Evolutionary conservation across 2,888 invertebrate genomes (phyloP), one percentile per base, ranked within the genome.

Genomic region (Athalia circularis): DNA sequence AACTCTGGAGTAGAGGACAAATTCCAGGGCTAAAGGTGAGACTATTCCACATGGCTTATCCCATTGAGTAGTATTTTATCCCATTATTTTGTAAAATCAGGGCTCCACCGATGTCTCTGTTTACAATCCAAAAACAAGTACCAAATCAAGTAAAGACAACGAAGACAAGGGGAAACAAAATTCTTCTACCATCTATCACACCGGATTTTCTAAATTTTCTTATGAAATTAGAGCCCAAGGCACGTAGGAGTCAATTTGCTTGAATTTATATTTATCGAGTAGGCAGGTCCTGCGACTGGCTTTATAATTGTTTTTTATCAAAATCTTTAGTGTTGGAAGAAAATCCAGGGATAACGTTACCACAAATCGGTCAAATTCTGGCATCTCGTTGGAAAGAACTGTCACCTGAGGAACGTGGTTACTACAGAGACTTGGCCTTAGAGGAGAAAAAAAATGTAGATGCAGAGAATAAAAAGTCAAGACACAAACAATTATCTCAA

Each of bases 151-250:
- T 9, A 47, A 54, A 67, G 47, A 78, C 8, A 59, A 59, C 74
- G 52, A 72, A 65, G 67, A 48, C 62, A 59, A 77, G 57, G 8
- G 64, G 59, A 47, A 72, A 9, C n/a, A 43, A 15, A 59, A 13
- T 59, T 72, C 59, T 57, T 13, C 65, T 13, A 80, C 77, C 9
- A 64, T 77, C 15, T 47, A 77, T 45, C 65, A 78, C 11, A 82
- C 81, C 48, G 86, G 86, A 47, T 91, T 91, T 81, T 83, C 86
- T 9, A 87, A 88, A 81, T 91, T 89, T 83, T 89, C 90, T n/a
- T 83, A 85, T 54, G 84, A 87, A 77, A 84, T 84, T 50, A 86
- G 89, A 82, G 79, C 83, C n/a, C 84, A 89, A 86, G 86, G 91
- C 91, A 50, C 47, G 79, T 79, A 13, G 11, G 76, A 48, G 54